phyloP scores from a whole-genome alignment of 2,888 invertebrate genomes.

The Sturmia bella region DNA sequence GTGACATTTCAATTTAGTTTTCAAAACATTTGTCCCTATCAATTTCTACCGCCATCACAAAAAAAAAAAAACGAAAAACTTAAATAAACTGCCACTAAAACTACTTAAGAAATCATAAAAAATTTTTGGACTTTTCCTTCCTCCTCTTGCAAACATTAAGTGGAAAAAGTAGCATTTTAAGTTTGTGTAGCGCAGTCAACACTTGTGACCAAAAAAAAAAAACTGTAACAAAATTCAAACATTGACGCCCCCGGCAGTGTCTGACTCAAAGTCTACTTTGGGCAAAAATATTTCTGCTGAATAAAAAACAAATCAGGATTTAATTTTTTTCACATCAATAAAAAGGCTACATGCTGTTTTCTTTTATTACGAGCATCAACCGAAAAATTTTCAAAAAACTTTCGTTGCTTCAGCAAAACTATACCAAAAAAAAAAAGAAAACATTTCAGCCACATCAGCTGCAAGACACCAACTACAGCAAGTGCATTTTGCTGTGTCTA shows the following conservation, averaged over 20 bases:
- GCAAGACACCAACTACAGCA: conserved; percentile 19
- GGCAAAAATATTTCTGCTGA: conserved; percentile 15
- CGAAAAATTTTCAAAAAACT: conserved; percentile 7
- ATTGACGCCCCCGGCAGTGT: conserved; percentile 61
- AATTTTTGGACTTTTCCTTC: conserved; percentile 51
- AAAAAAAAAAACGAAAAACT: conserved; percentile 14
- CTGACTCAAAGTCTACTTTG: conserved; percentile 66
- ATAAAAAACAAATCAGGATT: not conserved
- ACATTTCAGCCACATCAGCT: conserved; percentile 32
- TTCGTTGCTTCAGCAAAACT: not conserved
- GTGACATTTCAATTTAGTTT: not conserved
- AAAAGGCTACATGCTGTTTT: conserved; percentile 28
- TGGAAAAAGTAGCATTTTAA: conserved; percentile 14
- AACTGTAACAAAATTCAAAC: conserved; percentile 30
- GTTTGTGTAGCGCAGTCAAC: conserved; percentile 5
- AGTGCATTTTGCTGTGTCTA: not conserved
- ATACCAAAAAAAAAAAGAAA: not conserved
- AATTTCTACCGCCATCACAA: conserved; percentile 7
- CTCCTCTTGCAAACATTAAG: conserved; percentile 27
- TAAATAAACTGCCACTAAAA: conserved; percentile 50
- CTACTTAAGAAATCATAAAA: conserved; percentile 60
- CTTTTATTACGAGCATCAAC: too few relatives aligned
- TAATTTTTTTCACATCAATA: not conserved
- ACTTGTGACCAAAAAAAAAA: conserved; percentile 4
- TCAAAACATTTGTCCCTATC: conserved; percentile 41